These are phyloP conservation scores for Climacteris rufus DNA, from an alignment of 2,113 vertebrate genomes.

Conservation along the genomic window DNA sequence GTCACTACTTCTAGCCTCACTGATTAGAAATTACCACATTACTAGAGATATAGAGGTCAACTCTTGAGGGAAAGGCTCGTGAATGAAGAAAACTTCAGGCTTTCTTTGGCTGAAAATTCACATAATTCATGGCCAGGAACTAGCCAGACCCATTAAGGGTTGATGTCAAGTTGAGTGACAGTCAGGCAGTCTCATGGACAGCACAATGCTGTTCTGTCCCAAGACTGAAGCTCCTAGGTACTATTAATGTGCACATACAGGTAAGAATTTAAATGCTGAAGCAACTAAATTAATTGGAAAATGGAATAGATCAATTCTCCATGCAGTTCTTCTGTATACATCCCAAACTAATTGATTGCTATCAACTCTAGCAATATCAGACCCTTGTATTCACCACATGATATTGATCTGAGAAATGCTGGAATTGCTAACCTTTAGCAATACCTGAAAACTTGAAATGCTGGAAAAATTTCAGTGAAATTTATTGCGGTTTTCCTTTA, in stretches of 20 bases:
- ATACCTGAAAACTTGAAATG: background rate
- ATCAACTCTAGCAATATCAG: background rate
- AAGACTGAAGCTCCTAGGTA: background rate
- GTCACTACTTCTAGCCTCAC: background rate
- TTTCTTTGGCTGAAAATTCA: background rate
- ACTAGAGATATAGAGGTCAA: background rate
- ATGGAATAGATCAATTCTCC: background rate
- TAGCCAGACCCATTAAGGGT: background rate
- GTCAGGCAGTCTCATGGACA: background rate
- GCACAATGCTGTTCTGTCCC: rapidly evolving
- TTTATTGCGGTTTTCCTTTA: background rate
- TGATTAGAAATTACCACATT: background rate
- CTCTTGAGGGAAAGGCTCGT: background rate
- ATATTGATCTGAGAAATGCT: background rate
- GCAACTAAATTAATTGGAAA: background rate
- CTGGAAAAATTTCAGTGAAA: background rate
- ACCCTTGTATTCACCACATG: background rate
- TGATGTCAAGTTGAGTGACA: background rate
- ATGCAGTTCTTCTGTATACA: background rate
- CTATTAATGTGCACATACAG: background rate
- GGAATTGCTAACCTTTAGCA: background rate
- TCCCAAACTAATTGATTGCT: background rate
- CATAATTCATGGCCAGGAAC: background rate
- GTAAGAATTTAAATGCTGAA: background rate
- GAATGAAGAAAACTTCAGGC: background rate